Percentiles rank a stretch among this genome's conserved stretches.
Conservation (phyloP, 2,797 vertebrate species). For the Perodicticus potto region DNA sequence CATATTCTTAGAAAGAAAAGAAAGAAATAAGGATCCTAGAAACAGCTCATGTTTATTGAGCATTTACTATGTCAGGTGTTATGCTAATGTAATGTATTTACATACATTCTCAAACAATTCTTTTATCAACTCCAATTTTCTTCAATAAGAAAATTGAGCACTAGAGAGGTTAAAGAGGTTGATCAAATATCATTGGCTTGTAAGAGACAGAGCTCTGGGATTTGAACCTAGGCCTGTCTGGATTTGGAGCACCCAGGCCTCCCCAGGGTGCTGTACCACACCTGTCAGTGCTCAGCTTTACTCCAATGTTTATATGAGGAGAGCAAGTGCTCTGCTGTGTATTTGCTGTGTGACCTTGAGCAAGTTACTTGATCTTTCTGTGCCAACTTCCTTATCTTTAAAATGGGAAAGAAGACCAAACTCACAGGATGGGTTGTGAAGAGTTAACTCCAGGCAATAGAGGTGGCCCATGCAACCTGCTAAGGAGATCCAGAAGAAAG, state of each 20-base stretch:
- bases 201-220: not conserved
- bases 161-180: conserved; percentile 7
- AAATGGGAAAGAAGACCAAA: not conserved
- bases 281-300: not conserved
- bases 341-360: not conserved
- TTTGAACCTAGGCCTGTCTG: not conserved
- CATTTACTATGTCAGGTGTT: not conserved
- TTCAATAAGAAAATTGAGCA: conserved; percentile 16
- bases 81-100: not conserved
- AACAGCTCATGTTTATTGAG: not conserved
- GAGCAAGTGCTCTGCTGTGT: not conserved
- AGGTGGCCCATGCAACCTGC: not conserved
- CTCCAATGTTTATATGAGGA: not conserved
- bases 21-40: not conserved
- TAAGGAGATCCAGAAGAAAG: not conserved
- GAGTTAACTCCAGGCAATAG: not conserved
- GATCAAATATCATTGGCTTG: not conserved
- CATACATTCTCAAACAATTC: not conserved
- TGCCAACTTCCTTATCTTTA: not conserved
- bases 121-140: not conserved
- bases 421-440: not conserved
- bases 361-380: not conserved
- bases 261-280: no score
- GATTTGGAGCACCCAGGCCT: not conserved
- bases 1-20: not conserved